Conservation (phyloP, 2,797 vertebrate species). For the Phylloscopus collybita region DNA sequence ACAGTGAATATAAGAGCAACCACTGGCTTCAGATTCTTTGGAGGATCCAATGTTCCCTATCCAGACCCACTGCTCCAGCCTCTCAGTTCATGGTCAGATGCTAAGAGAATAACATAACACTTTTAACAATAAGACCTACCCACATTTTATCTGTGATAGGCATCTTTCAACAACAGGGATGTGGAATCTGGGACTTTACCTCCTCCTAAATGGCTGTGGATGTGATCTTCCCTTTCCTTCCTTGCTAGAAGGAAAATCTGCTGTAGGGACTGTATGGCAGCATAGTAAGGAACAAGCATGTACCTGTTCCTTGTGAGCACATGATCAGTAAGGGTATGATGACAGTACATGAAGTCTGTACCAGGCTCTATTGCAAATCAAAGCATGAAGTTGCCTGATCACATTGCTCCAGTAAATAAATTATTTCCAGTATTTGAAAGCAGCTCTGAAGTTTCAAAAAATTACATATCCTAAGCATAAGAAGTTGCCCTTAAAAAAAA, state of each 20-base stretch:
- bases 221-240: background rate
- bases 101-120: background rate
- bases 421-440: background rate
- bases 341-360: background rate
- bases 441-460: background rate
- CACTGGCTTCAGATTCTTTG: background rate
- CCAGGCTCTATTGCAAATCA: background rate
- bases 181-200: background rate
- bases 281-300: rapidly evolving
- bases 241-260: background rate
- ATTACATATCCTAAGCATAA: background rate
- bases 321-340: background rate
- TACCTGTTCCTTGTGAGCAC: background rate
- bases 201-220: background rate
- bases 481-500: background rate
- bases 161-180: background rate
- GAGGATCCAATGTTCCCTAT: background rate
- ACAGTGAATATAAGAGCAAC: background rate
- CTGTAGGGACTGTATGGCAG: background rate
- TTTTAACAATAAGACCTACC: background rate
- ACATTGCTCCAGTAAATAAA: background rate
- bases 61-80: background rate
- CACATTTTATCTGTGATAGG: background rate
- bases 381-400: background rate
- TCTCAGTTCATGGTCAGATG: rapidly evolving